These are phyloP conservation scores for Gallinago undulata DNA, from an alignment of 2,113 vertebrate genomes.

Conservation along the genomic window DNA sequence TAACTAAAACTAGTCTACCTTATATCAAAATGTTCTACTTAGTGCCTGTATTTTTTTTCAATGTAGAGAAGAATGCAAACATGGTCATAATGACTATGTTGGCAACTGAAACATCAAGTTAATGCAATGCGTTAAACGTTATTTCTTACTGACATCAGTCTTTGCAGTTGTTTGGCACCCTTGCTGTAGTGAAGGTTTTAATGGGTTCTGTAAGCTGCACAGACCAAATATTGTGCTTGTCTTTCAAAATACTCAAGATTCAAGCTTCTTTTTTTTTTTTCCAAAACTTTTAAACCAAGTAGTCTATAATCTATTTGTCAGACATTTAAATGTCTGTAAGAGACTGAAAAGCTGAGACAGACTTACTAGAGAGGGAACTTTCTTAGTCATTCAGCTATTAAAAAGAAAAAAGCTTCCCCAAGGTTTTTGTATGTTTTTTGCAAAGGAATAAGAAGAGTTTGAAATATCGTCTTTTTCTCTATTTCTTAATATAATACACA, in stretches of 20 bases:
- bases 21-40: neutral
- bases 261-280: neutral
- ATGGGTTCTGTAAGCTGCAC: neutral
- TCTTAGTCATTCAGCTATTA: neutral
- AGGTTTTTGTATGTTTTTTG: neutral
- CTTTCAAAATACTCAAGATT: neutral
- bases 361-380: neutral
- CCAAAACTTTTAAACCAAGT: neutral
- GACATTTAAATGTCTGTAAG: neutral
- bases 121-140: neutral
- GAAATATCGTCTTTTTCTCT: neutral
- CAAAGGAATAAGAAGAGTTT: neutral
- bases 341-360: neutral
- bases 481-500: neutral
- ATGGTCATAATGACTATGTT: neutral
- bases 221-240: neutral
- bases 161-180: neutral
- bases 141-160: neutral
- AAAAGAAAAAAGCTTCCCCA: neutral
- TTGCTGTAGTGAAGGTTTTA: neutral
- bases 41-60: neutral
- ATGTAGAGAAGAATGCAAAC: neutral
- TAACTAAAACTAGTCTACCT: neutral
- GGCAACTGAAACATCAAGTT: neutral
- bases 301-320: conserved; percentile 27